phyloP scores from a whole-genome alignment of 2,113 vertebrate species.

The Vidua chalybeata region DNA sequence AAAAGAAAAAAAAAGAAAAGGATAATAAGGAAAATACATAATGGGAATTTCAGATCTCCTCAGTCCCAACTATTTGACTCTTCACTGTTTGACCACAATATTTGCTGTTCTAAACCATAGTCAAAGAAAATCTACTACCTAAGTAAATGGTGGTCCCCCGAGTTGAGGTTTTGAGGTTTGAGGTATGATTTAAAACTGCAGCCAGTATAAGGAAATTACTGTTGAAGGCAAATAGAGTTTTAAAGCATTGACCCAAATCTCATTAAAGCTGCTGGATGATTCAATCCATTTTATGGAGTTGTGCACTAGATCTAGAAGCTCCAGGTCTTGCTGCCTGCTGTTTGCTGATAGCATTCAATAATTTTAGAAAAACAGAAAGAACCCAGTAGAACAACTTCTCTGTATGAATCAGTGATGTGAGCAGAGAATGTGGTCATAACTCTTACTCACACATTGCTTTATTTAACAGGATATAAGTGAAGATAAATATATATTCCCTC shows the following conservation, averaged over 20 bases:
- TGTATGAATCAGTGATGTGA: constrained; percentile 5
- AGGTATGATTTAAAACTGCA: neutral
- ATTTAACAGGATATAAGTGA: constrained; percentile 42
- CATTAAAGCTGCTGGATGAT: neutral
- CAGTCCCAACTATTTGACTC: neutral
- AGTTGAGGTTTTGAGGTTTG: neutral
- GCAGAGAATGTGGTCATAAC: neutral
- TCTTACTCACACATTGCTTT: constrained; percentile 39
- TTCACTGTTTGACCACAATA: neutral
- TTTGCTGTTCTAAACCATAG: neutral
- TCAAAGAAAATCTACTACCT: neutral
- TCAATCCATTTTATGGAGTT: neutral
- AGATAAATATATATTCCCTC: constrained; percentile 37
- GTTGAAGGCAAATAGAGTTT: neutral
- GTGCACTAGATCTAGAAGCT: neutral
- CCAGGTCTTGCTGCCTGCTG: neutral
- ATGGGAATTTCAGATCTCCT: neutral
- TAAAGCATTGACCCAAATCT: neutral
- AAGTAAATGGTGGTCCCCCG: neutral
- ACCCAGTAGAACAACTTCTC: neutral
- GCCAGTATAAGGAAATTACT: neutral
- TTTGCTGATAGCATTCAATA: neutral
- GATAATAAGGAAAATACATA: neutral
- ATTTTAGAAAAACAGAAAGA: neutral
- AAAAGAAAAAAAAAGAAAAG: neutral